phyloP scores from a whole-genome alignment of 2,888 invertebrate genomes.

The Tanytarsus gracilentus region DNA sequence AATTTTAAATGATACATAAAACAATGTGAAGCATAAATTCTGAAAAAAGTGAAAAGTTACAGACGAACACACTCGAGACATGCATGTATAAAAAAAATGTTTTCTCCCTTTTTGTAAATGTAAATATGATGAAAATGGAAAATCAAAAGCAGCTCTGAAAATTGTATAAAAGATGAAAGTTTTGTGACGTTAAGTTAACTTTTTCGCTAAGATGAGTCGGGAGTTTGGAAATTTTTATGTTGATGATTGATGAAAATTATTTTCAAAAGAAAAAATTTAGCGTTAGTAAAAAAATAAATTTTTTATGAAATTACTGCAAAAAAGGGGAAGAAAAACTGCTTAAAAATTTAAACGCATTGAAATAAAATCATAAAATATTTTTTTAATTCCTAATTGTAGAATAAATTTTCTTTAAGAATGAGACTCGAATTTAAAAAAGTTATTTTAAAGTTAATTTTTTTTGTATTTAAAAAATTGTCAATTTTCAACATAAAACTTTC shows the following conservation, averaged over 20 bases:
- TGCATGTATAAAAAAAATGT: conserved; percentile 16
- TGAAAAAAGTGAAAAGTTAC: conserved; percentile 7
- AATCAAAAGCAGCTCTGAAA: conserved; percentile 22
- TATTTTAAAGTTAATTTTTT: too few species aligned
- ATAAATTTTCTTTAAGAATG: not conserved
- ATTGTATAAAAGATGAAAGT: not conserved
- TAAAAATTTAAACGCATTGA: not conserved
- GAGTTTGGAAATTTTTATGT: too few species aligned
- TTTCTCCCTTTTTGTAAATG: not conserved
- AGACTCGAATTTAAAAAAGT: too few species aligned
- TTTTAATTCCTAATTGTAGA: not conserved
- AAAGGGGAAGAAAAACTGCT: not conserved
- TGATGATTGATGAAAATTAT: too few species aligned
- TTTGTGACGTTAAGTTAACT: too few species aligned
- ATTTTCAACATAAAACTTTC: too few species aligned
- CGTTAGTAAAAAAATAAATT: too few species aligned
- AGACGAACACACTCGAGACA: conserved; percentile 5
- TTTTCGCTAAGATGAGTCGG: too few species aligned
- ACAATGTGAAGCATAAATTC: conserved; percentile 24
- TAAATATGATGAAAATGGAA: conserved; percentile 14
- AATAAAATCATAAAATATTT: not conserved
- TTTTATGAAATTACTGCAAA: too few species aligned
- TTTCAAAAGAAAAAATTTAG: too few species aligned
- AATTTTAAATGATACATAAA: not conserved
- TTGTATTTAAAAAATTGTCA: too few species aligned